Evolutionary conservation across 2,113 vertebrate species (phyloP).

Genomic region (Ibidorhyncha struthersii): DNA sequence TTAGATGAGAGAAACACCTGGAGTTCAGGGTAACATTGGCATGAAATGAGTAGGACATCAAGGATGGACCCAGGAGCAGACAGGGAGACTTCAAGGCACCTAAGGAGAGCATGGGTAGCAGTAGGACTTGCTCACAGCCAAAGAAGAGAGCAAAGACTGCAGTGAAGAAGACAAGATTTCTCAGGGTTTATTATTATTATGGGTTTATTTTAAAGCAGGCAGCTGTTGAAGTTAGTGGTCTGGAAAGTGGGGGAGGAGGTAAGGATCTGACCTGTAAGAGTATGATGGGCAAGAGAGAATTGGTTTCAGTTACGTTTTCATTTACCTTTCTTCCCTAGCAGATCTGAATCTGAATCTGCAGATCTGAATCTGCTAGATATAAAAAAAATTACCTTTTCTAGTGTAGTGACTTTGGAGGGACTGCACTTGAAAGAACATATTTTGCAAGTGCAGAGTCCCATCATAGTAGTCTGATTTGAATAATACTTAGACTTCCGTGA

Average conservation of each 20-base stretch:
- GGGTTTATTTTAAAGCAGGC: not conserved
- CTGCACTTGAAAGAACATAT: not conserved
- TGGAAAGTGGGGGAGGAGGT: not conserved
- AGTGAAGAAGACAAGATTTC: not conserved
- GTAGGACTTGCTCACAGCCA: not conserved
- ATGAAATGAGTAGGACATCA: not conserved
- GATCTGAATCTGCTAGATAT: not conserved
- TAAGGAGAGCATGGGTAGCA: not conserved
- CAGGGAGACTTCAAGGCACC: not conserved
- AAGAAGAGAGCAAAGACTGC: not conserved
- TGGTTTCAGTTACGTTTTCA: not conserved
- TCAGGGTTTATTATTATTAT: not conserved
- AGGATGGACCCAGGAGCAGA: not conserved
- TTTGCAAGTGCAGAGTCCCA: not conserved
- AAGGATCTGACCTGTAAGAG: not conserved
- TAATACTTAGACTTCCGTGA: not conserved
- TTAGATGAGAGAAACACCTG: not conserved
- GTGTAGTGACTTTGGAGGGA: not conserved
- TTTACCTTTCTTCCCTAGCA: not conserved
- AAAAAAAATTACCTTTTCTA: not conserved
- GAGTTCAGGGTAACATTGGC: not conserved
- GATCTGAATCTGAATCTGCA: not conserved
- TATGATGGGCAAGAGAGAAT: not conserved
- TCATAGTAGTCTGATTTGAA: not conserved
- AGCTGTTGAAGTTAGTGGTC: not conserved